Evolutionary conservation across 2,888 invertebrate genomes (phyloP).

Genomic region (Amphiduros pacificus): DNA sequence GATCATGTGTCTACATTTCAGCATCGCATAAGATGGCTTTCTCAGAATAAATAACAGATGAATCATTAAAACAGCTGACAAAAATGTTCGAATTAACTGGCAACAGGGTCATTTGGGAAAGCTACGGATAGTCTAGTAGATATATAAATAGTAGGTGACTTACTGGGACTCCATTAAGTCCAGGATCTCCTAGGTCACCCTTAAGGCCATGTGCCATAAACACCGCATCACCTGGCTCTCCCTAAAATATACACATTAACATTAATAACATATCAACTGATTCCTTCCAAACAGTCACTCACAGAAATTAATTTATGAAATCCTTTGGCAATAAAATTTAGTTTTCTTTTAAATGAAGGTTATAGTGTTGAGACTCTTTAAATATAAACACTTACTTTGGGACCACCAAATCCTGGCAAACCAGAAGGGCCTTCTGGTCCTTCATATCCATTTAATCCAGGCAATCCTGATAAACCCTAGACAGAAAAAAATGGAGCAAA

Average conservation of each 20-base stretch:
- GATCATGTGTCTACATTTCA: no score
- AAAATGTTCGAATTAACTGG: no score
- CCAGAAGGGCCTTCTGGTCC: slow-evolving; percentile 57
- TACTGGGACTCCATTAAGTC: slow-evolving; percentile 29
- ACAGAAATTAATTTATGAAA: not conserved
- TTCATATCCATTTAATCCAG: slow-evolving; percentile 22
- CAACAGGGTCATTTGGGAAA: no score
- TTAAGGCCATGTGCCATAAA: slow-evolving; percentile 21
- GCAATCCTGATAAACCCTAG: slow-evolving; percentile 25
- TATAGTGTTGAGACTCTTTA: no score
- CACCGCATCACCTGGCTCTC: slow-evolving; percentile 27
- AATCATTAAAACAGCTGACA: no score
- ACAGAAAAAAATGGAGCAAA: not conserved
- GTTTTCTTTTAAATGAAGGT: not conserved
- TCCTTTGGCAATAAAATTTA: not conserved
- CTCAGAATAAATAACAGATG: no score
- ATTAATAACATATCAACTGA: not conserved
- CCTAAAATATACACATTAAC: slow-evolving; percentile 15
- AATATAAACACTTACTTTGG: slow-evolving; percentile 13
- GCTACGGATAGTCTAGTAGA: no score
- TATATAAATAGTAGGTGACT: not conserved
- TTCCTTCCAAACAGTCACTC: not conserved
- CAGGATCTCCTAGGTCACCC: slow-evolving; percentile 39
- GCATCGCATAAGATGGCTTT: no score
- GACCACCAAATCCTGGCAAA: slow-evolving; percentile 22